Percentiles rank a stretch among this genome's conserved stretches.
Evolutionary conservation across 1,140 invertebrate species (phyloP).

Genomic region (Drosophila azteca): DNA sequence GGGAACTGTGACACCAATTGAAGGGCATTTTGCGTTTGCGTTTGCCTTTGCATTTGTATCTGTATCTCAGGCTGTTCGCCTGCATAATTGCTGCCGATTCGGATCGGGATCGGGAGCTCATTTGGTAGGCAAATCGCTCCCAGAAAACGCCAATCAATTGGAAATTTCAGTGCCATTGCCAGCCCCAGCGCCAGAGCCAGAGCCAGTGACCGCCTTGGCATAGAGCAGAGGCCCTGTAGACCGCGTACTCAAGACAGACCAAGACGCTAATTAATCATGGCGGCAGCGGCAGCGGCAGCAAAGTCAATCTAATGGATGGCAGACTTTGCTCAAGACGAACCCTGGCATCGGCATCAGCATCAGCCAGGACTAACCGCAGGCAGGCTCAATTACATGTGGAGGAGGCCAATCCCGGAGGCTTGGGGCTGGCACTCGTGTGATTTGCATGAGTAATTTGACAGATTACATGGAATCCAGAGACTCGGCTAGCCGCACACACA

Average conservation of each 20-base stretch:
- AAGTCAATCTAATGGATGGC: slow-evolving; percentile 80
- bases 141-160: slow-evolving; percentile 69
- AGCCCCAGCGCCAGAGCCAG: slow-evolving; percentile 41
- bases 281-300: slow-evolving; percentile 20
- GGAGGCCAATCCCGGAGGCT: slow-evolving; percentile 14
- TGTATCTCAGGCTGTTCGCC: slow-evolving; percentile 17
- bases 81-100: slow-evolving; percentile 67
- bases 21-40: slow-evolving; percentile 17
- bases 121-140: slow-evolving; percentile 54
- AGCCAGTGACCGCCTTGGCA: not conserved
- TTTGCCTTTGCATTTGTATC: slow-evolving; percentile 9
- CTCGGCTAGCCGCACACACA: slow-evolving; percentile 14
- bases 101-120: slow-evolving; percentile 31
- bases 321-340: slow-evolving; percentile 10
- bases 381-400: slow-evolving; percentile 67
- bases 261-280: slow-evolving; percentile 81
- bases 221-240: slow-evolving; percentile 19
- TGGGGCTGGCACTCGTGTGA: slow-evolving; percentile 43
- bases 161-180: slow-evolving; percentile 65
- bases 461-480: slow-evolving; percentile 61
- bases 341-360: slow-evolving; percentile 30
- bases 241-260: not conserved
- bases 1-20: slow-evolving; percentile 39
- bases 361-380: slow-evolving; percentile 55
- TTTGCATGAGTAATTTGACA: slow-evolving; percentile 82